These are phyloP conservation scores for Pseudomyrmex gracilis DNA, from an alignment of 1,140 invertebrate species.

Conservation along the genomic window DNA sequence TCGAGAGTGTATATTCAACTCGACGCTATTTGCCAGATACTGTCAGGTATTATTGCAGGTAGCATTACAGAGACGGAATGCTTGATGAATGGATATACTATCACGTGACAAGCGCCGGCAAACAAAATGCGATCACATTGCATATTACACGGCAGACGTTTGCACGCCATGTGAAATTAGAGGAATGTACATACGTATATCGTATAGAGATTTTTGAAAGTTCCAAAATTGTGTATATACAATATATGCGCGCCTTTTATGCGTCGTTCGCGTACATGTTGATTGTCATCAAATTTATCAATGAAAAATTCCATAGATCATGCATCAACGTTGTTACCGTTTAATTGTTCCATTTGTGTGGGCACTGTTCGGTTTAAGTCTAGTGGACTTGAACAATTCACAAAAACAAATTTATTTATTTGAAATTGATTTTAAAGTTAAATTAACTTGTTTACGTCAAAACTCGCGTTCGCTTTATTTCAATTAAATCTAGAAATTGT, in stretches of 20 bases:
- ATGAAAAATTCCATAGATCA: constrained; percentile 6
- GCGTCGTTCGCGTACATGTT: not conserved
- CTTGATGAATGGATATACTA: constrained; percentile 10
- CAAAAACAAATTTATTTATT: constrained; percentile 1
- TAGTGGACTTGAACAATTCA: not conserved
- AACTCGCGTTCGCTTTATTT: not conserved
- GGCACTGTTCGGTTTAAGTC: not conserved
- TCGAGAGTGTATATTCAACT: constrained; percentile 9
- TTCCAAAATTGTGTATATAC: not conserved
- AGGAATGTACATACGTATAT: not conserved
- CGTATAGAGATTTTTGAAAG: no score
- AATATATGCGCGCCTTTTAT: not conserved
- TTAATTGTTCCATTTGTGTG: not conserved
- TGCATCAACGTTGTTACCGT: not conserved
- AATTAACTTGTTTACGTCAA: not conserved
- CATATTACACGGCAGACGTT: not conserved
- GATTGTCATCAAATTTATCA: constrained; percentile 5
- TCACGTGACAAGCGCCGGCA: constrained; percentile 21
- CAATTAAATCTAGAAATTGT: not conserved
- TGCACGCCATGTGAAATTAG: constrained; percentile 20
- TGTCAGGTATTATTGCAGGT: constrained; percentile 13
- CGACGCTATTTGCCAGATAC: not conserved
- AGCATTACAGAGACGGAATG: constrained; percentile 29
- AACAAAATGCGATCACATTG: constrained; percentile 37
- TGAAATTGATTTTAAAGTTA: not conserved